Conservation (phyloP, 2,113 vertebrate genomes). For the Bufo bufo region DNA sequence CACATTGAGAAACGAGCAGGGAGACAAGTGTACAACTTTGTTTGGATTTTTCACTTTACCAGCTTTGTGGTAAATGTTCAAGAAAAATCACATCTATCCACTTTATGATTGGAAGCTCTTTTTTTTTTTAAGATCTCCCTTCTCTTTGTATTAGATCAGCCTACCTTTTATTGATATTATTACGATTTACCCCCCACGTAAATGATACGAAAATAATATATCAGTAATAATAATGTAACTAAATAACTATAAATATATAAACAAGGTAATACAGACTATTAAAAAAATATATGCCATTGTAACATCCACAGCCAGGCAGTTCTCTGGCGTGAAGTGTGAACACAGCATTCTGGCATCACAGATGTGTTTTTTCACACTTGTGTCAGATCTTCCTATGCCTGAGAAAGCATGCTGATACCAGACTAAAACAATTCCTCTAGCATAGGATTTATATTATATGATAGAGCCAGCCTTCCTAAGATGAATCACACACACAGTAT, state of each 20-base stretch:
- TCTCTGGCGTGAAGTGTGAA: slow-evolving; percentile 66
- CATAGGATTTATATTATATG: slow-evolving; percentile 56
- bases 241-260: neutral
- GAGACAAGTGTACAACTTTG: slow-evolving; percentile 25
- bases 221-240: neutral
- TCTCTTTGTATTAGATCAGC: neutral
- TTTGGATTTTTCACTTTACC: neutral
- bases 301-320: slow-evolving; percentile 65
- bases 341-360: slow-evolving; percentile 62
- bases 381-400: slow-evolving; percentile 56
- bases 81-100: neutral
- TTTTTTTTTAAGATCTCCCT: neutral
- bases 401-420: slow-evolving; percentile 54
- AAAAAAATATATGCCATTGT: neutral
- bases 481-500: slow-evolving; percentile 47
- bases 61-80: neutral
- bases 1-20: slow-evolving; percentile 10
- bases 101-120: neutral
- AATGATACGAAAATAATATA: no score
- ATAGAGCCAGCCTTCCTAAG: slow-evolving; percentile 55
- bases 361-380: slow-evolving; percentile 60
- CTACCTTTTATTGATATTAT: neutral
- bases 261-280: neutral
- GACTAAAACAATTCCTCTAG: slow-evolving; percentile 57
- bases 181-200: neutral